phyloP scores from a whole-genome alignment of 2,888 invertebrate species.

The Argyra leucocephala region DNA sequence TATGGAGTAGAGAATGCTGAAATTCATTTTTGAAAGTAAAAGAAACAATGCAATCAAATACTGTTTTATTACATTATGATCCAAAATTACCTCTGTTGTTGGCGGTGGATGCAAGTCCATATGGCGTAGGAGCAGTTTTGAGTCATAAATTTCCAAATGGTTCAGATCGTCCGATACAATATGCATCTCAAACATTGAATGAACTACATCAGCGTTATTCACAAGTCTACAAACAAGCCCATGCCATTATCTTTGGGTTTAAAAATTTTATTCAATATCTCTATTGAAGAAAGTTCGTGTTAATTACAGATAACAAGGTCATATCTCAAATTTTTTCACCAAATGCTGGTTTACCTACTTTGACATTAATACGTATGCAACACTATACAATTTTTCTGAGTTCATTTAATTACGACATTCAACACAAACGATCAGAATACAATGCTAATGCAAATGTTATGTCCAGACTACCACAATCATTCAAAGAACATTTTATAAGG shows the following conservation, averaged over 20 bases:
- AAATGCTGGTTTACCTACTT: constrained; percentile 27
- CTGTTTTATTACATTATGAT: constrained; percentile 28
- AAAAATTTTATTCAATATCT: constrained; percentile 38
- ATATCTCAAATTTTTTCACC: constrained; percentile 28
- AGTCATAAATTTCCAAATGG: constrained; percentile 32
- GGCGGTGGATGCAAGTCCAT: constrained; percentile 28
- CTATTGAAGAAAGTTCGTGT: constrained; percentile 33
- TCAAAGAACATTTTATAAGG: constrained; percentile 11
- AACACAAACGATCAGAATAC: constrained; percentile 18
- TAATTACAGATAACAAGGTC: constrained; percentile 35
- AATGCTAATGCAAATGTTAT: constrained; percentile 25
- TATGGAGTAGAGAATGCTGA: constrained; percentile 26
- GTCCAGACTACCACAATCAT: constrained; percentile 20
- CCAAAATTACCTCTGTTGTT: constrained; percentile 27
- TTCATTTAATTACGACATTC: constrained; percentile 24
- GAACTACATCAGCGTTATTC: constrained; percentile 29
- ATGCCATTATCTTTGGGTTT: constrained; percentile 35
- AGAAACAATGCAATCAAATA: constrained; percentile 27
- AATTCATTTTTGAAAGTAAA: constrained; percentile 26
- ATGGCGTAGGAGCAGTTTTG: constrained; percentile 32
- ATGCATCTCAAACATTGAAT: constrained; percentile 32
- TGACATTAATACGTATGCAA: constrained; percentile 26
- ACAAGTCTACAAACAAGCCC: constrained; percentile 30
- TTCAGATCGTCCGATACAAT: constrained; percentile 35
- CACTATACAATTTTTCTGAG: constrained; percentile 19